Evolutionary conservation across 2,888 invertebrate species (phyloP).

Genomic region (Athalia circularis): DNA sequence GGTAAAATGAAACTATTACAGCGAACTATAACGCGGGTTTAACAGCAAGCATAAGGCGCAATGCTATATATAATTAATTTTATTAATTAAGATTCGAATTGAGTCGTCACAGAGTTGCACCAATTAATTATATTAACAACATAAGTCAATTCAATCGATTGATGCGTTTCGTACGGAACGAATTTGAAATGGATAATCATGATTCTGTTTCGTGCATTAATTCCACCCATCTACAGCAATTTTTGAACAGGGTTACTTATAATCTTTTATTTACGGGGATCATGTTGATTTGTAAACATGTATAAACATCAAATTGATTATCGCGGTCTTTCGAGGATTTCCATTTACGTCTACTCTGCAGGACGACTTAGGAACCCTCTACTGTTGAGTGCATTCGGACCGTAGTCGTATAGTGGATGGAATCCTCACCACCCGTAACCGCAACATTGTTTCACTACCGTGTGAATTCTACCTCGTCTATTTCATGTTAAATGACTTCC

Average conservation of each 20-base stretch:
- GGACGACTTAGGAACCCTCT: constrained; percentile 10
- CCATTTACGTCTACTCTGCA: constrained; percentile 1
- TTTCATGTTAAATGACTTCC: constrained; percentile 13
- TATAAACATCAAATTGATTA: constrained; percentile 32
- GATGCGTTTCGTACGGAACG: too few relatives aligned
- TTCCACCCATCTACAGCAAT: constrained; percentile 15
- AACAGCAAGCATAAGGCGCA: not conserved
- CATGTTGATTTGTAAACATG: not conserved
- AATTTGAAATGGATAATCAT: too few relatives aligned
- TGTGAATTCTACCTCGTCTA: constrained; percentile 6
- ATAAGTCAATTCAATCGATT: too few relatives aligned
- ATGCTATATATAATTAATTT: not conserved
- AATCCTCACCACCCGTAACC: constrained; percentile 16
- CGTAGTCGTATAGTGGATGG: not conserved
- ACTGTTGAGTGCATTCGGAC: not conserved
- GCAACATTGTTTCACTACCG: not conserved
- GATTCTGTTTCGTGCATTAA: constrained; percentile 11
- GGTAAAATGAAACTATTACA: constrained; percentile 30
- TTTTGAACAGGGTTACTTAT: constrained; percentile 3
- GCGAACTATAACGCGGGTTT: constrained; percentile 7
- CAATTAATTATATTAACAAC: too few relatives aligned
- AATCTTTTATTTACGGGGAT: too few relatives aligned
- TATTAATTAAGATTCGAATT: too few relatives aligned
- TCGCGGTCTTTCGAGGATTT: constrained; percentile 32
- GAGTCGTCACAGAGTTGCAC: too few relatives aligned